Conservation (phyloP, 2,888 invertebrate genomes). For the Hydroisotoma schaefferi region DNA sequence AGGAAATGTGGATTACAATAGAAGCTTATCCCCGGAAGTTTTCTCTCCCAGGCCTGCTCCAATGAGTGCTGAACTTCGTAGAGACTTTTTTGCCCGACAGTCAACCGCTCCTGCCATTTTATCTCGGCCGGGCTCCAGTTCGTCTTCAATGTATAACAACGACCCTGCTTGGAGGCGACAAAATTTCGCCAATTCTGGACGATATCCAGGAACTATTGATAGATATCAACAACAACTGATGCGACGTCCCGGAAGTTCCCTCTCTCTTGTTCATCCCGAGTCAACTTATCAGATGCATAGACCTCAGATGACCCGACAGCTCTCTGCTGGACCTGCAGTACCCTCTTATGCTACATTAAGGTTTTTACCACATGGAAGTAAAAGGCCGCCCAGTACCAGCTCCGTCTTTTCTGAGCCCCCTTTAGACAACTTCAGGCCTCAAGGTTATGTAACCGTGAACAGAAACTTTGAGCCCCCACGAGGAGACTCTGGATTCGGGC, state of each 20-base stretch:
- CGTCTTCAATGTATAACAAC: background rate
- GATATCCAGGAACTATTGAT: background rate
- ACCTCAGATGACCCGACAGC: conserved; percentile 5
- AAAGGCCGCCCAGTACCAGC: background rate
- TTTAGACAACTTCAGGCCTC: background rate
- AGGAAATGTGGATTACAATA: background rate
- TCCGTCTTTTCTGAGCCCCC: conserved; percentile 5
- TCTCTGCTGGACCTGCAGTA: background rate
- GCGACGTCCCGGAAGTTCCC: conserved; percentile 2
- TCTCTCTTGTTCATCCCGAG: conserved; percentile 5
- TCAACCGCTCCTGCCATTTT: background rate
- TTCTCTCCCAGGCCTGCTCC: conserved; percentile 8
- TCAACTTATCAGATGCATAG: background rate
- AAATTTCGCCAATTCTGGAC: background rate
- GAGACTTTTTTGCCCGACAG: conserved; percentile 2
- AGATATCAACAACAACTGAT: background rate
- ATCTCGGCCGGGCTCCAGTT: conserved; percentile 2
- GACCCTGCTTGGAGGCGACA: background rate
- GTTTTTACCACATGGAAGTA: background rate
- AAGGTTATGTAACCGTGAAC: conserved; percentile 15
- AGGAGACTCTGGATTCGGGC: conserved; percentile 7
- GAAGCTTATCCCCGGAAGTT: conserved; percentile 9
- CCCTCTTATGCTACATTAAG: conserved; percentile 4
- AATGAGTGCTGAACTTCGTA: background rate
- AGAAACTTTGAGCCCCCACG: conserved; percentile 6